These are phyloP conservation scores for Drosophila kambysellisi DNA, from an alignment of 2,888 invertebrate genomes.

Conservation along the genomic window DNA sequence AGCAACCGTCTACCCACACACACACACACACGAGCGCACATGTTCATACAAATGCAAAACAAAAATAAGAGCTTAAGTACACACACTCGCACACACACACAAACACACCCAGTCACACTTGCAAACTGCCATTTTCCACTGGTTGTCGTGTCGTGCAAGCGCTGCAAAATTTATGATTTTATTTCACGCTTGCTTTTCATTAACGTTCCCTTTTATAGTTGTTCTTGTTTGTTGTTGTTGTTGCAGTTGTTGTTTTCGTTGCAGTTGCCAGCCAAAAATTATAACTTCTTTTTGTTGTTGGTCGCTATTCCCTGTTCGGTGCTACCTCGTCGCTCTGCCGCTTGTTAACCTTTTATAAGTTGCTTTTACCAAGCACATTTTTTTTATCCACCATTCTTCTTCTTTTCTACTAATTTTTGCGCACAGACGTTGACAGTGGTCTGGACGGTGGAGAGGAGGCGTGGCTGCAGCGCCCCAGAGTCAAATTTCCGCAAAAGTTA, in stretches of 20 bases:
- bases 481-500: slow-evolving; percentile 78
- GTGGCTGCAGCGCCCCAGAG: slow-evolving; percentile 57
- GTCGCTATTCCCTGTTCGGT: slow-evolving; percentile 55
- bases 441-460: slow-evolving; percentile 19
- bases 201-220: slow-evolving; percentile 64
- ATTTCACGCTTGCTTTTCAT: slow-evolving; percentile 81
- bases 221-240: slow-evolving; percentile 14
- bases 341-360: slow-evolving; percentile 78
- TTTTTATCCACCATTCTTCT: slow-evolving; percentile 31
- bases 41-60: slow-evolving; percentile 62
- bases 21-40: slow-evolving; percentile 19
- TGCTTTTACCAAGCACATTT: slow-evolving; percentile 40
- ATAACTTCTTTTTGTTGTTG: slow-evolving; percentile 44
- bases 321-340: slow-evolving; percentile 55
- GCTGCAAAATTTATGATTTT: slow-evolving; percentile 78
- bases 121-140: slow-evolving; percentile 37
- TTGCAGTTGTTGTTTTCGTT: slow-evolving; percentile 18
- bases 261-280: slow-evolving; percentile 51
- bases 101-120: slow-evolving; percentile 16
- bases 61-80: slow-evolving; percentile 48
- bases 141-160: slow-evolving; percentile 48
- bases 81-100: slow-evolving; percentile 14
- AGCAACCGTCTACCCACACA: slow-evolving; percentile 38
- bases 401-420: slow-evolving; percentile 66
- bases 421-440: slow-evolving; percentile 54